Base-by-base conservation (phyloP, 2,888 invertebrate genomes). In the Sphaeridia pumilis region DNA sequence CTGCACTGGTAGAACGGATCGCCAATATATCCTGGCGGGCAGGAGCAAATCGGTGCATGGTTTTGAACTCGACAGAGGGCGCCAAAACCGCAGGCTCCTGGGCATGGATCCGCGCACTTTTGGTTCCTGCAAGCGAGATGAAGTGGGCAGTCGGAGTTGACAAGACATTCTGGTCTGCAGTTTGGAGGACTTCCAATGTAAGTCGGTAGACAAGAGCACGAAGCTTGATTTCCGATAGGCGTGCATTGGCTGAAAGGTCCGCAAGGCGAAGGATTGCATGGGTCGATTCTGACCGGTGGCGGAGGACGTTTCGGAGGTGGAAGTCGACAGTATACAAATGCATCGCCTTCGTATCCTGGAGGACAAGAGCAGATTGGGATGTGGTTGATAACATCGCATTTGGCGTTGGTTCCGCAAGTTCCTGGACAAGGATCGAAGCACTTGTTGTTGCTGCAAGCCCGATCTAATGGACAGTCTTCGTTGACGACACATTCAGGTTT, bases 21-120 rank as follows among this genome's bases (percentile, higher is more conserved):
- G 22, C 70, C 82, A 7, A 74, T 71, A 65, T 31, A 31, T 17
- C 41, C 31, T 74, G 73, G 60, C 77, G 78, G 57, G 43, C 90
- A 90, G 61, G 79, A 82, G 67, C 90, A 90, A 59, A 85, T 78
- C 1, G 88, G 87, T 67, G 83, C 84, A 67, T 89, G 88, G 65
- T 83, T 82, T 57, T 83, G 79, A 24, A 87, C 86, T 69, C 81
- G 80, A 64, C 89, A 89, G 52, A 80, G 76, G 12, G 88, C 82
- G 66, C 82, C 82, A 60, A 80, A 77, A 20, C 84, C 87, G 66
- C 88, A 88, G 35, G 83, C 79, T 46, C 83, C 64, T 12, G 65
- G 63, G 48, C 69, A 69, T 7, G 68, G 67, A 54, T 66, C 65
- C 46, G 51, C 52, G 47, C 66, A 66, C 43, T 59, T 61, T 22